Conservation (phyloP, 2,113 vertebrate species). For the Polypterus bichir region DNA sequence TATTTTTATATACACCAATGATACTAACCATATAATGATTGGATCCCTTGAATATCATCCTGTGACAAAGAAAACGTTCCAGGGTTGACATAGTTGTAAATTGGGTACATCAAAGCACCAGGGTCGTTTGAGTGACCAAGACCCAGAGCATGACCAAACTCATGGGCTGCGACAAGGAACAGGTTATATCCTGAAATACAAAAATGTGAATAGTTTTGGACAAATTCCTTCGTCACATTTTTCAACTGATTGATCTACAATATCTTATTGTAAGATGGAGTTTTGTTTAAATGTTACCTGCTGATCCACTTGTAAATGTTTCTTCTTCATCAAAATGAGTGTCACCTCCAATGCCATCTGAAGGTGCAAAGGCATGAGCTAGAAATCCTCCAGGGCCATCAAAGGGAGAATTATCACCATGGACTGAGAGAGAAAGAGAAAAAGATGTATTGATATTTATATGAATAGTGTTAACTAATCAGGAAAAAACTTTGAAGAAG, state of each 20-base stretch:
- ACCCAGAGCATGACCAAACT: constrained; percentile 85
- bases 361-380: constrained; percentile 71
- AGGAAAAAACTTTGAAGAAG: no score
- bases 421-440: constrained; percentile 44
- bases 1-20: no score
- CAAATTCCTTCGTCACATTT: neutral
- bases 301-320: constrained; percentile 38
- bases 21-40: constrained; percentile 74
- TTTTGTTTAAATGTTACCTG: constrained; percentile 24
- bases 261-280: no score
- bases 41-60: constrained; percentile 81
- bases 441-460: neutral
- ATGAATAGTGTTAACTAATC: neutral
- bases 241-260: neutral
- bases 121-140: constrained; percentile 69
- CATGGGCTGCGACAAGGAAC: constrained; percentile 82
- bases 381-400: constrained; percentile 51
- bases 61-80: constrained; percentile 54
- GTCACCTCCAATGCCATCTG: constrained; percentile 56
- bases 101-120: constrained; percentile 78
- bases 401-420: constrained; percentile 61
- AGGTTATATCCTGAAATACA: constrained; percentile 58
- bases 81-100: constrained; percentile 55
- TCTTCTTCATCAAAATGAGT: constrained; percentile 82
- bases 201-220: neutral